Conservation (phyloP, 2,888 invertebrate species). For the Pristionchus exspectatus region DNA sequence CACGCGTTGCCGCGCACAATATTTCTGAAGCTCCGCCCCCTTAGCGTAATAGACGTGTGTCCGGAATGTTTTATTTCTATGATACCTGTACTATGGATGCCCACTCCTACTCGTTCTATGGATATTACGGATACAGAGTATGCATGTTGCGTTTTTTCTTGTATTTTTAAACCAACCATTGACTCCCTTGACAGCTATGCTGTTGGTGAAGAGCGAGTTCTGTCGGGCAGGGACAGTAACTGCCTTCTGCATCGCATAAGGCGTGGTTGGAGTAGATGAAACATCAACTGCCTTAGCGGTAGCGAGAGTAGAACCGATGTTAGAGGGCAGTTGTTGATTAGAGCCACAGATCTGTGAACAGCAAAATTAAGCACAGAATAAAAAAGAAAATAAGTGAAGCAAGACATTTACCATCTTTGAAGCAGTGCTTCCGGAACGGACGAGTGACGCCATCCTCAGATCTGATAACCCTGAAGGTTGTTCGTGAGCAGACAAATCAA, state of each 20-base stretch:
- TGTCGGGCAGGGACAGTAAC: constrained; percentile 48
- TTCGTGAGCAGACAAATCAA: background rate
- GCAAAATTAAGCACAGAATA: background rate
- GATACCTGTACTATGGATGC: too few relatives aligned
- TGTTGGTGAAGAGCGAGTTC: constrained; percentile 62
- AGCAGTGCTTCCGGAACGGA: constrained; percentile 69
- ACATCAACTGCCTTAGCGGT: constrained; percentile 58
- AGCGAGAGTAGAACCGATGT: constrained; percentile 64
- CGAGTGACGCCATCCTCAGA: constrained; percentile 68
- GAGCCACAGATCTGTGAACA: constrained; percentile 66
- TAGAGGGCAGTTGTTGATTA: constrained; percentile 60
- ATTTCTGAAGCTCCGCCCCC: too few relatives aligned
- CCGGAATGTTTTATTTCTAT: background rate
- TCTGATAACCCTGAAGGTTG: background rate
- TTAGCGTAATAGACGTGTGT: too few relatives aligned
- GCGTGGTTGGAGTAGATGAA: constrained; percentile 28
- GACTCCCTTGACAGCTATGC: constrained; percentile 69
- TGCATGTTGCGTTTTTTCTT: too few relatives aligned
- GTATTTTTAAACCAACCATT: constrained; percentile 62
- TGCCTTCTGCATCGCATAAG: constrained; percentile 44
- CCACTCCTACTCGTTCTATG: too few relatives aligned
- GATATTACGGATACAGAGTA: too few relatives aligned
- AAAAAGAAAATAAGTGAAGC: too few relatives aligned
- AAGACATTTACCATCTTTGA: constrained; percentile 66
- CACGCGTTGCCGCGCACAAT: too few relatives aligned